Base-by-base conservation (phyloP, 2,113 vertebrate genomes). In the Chaenogobius annularis region DNA sequence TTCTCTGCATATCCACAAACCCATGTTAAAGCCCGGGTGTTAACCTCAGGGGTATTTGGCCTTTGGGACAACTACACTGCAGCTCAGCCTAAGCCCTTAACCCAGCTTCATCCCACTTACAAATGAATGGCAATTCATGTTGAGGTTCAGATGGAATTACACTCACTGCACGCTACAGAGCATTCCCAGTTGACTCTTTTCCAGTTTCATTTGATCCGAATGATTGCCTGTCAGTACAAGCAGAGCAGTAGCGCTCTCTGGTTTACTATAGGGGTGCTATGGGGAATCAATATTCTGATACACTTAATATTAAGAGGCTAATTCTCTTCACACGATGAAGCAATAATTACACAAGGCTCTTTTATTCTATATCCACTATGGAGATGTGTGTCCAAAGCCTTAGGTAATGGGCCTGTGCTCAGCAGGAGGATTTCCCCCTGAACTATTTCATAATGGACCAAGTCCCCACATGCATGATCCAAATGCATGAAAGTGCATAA, bases 91-190 rank as follows among this genome's bases (percentile, higher is more conserved):
- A 75, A 85, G 73, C 75, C 61, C 55, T 75, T 40, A 66, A 66
- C 74, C 72, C 61, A 1, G 75, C 71, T 73, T 82, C 69, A 86
- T 75, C 79, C 72, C 73, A 66, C 76, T 82, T 63, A 75, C 70
- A 82, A 75, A 87, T 71, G 69, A 87, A 85, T 75, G 73, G 74
- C 74, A 84, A 78, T 83, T 80, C 68, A 77, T 85, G 63, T 73
- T 15, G 46, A 64, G 66, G 80, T 75, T 81, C 70, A 81, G 63
- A 79, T 65, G 69, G 77, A 81, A 86, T 84, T 81, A 78, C 56
- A 80, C 73, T 50, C 73, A 75, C 59, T 78, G 72, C 72, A 70
- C 66, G 79, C 61, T 59, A 67, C 31, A 44, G 69, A 46, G 67
- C 54, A 82, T 80, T 76, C 72, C 73, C 69, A 68, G 68, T 65